Conservation (phyloP, 1,140 invertebrate genomes). For the Pseudomyrmex flavicornis region DNA sequence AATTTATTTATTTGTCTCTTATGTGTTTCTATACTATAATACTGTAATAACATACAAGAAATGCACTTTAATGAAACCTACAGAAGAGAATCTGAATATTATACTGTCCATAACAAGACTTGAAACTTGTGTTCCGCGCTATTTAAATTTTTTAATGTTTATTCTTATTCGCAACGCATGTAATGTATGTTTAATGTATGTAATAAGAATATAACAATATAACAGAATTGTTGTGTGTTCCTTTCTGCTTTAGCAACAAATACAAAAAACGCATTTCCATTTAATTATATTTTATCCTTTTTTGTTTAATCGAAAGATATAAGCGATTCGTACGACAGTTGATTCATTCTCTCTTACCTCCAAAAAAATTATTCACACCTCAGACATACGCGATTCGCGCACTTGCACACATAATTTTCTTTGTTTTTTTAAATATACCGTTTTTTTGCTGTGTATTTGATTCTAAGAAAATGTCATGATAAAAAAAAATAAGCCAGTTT, state of each 20-base stretch:
- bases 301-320: slow-evolving; percentile 64
- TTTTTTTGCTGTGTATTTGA: slow-evolving; percentile 71
- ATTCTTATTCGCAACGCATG: too few relatives aligned
- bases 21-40: slow-evolving; percentile 89
- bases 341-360: slow-evolving; percentile 60
- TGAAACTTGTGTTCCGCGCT: slow-evolving; percentile 53
- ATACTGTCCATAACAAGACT: slow-evolving; percentile 38
- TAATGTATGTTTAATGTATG: neutral
- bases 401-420: neutral
- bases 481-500: slow-evolving; percentile 80
- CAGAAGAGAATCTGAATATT: slow-evolving; percentile 89
- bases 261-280: slow-evolving; percentile 65
- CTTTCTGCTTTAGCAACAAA: slow-evolving; percentile 45
- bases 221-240: slow-evolving; percentile 58
- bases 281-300: slow-evolving; percentile 62
- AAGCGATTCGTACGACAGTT: slow-evolving; percentile 70
- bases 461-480: slow-evolving; percentile 81
- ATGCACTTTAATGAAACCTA: slow-evolving; percentile 94
- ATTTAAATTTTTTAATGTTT: slow-evolving; percentile 21
- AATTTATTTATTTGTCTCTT: slow-evolving; percentile 81
- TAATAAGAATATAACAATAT: slow-evolving; percentile 70
- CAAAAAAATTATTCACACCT: neutral
- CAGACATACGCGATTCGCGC: neutral
- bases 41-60: slow-evolving; percentile 95
- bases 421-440: slow-evolving; percentile 75